Evolutionary conservation across 2,888 invertebrate species (phyloP), one percentile per base, ranked within the genome.

Genomic region (Rhagonycha lutea): DNA sequence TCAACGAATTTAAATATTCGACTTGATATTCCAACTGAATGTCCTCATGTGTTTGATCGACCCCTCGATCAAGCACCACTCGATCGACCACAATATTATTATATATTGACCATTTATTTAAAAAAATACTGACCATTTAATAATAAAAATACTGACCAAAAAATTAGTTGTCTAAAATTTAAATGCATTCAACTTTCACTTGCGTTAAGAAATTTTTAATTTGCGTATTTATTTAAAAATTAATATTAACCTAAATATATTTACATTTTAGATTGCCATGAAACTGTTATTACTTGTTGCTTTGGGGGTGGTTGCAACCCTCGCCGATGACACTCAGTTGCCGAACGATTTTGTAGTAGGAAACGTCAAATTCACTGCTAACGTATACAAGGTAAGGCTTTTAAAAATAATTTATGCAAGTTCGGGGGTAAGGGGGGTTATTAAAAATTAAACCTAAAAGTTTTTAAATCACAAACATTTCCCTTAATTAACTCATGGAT

Each of bases 401-500:
- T 69, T 65, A 23, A 47, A 14, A 70, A 74, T 68, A 47, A 68
- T 71, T 68, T 69, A 62, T 73, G 63, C 28, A n/a, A 2, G 24
- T 18, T 24, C 5, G 1, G 11, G 60, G 60, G 4, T 29, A 73
- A 14, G 60, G 9, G 14, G 68, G 9, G 14, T 7, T 7, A 29
- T 14, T 61, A 24, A 14, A 60, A 28, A 14, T n/a, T n/a, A n/a
- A 68, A 68, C 61, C 9, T 9, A 9, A 62, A 18, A 18, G 62
- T 62, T 18, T 65, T 23, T 7, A 65, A 23, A n/a, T 65, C 93
- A 83, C 95, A 95, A 0, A 94, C 92, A 0, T 95, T 95, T n/a
- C 92, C 93, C 76, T 91, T 89, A 3, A 95, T 87, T 8, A 95
- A 89, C 0, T 88, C 88, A 26, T 91, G 89, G n/a, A 95, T 87